These are phyloP conservation scores for Parasteatoda lunata DNA, from an alignment of 2,888 invertebrate genomes.

Conservation along the genomic window DNA sequence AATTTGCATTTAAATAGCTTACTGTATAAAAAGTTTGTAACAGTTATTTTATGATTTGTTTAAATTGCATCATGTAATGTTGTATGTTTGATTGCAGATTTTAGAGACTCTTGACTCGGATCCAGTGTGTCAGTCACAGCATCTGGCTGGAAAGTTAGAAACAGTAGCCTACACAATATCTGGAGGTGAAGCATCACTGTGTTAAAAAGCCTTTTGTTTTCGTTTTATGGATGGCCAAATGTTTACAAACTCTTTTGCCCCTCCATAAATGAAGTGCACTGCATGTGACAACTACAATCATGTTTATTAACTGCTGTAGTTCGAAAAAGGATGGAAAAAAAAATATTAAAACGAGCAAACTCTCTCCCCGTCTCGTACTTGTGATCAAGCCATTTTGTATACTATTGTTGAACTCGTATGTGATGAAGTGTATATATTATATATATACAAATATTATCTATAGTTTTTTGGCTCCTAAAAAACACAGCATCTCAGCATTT, in stretches of 20 bases:
- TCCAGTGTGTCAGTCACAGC: constrained; percentile 88
- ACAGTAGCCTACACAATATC: constrained; percentile 95
- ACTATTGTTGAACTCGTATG: constrained; percentile 19
- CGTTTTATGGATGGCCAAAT: constrained; percentile 6
- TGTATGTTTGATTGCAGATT: constrained; percentile 77
- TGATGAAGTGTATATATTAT: constrained; percentile 31
- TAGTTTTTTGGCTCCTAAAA: constrained; percentile 51
- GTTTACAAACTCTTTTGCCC: constrained; percentile 49
- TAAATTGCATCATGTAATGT: no score
- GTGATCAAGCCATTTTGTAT: constrained; percentile 67
- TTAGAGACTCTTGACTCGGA: constrained; percentile 88
- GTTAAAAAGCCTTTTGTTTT: constrained; percentile 33
- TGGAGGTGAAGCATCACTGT: constrained; percentile 81
- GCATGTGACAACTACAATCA: constrained; percentile 42
- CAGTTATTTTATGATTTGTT: no score
- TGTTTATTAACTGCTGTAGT: constrained; percentile 38
- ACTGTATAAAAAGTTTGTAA: no score
- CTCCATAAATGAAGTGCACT: constrained; percentile 26
- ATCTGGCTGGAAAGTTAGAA: constrained; percentile 93
- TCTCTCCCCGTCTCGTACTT: constrained; percentile 33
- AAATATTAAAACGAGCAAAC: not conserved
- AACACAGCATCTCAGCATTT: not conserved
- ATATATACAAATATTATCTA: constrained; percentile 59
- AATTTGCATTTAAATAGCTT: no score
- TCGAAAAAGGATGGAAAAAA: not conserved